Evolutionary conservation across 2,797 vertebrate genomes (phyloP).

Genomic region (Moxostoma hubbsi): DNA sequence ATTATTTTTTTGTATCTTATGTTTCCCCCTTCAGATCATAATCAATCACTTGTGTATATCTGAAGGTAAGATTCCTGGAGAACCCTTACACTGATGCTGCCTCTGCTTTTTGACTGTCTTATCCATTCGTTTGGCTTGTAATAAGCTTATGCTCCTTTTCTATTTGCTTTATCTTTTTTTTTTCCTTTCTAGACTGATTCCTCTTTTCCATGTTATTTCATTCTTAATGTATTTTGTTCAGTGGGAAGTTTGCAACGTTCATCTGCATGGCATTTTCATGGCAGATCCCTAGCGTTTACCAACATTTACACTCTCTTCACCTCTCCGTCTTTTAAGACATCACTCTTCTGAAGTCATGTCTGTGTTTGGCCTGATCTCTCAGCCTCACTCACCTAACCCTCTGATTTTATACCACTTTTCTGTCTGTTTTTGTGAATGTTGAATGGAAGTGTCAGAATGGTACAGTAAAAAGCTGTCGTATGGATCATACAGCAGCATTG

Average conservation of each 20-base stretch:
- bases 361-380: constrained; percentile 27
- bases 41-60: constrained; percentile 98
- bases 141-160: constrained; percentile 67
- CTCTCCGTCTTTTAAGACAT: not conserved
- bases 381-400: not conserved
- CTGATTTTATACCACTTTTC: constrained; percentile 7
- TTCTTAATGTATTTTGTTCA: constrained; percentile 63
- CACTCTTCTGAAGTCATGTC: not conserved
- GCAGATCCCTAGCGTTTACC: constrained; percentile 68
- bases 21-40: constrained; percentile 95
- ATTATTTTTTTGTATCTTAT: constrained; percentile 75
- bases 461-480: not conserved
- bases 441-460: constrained; percentile 7
- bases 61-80: constrained; percentile 95
- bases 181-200: constrained; percentile 75
- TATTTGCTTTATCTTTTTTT: constrained; percentile 51
- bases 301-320: not conserved
- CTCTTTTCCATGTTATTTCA: constrained; percentile 67
- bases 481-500: not conserved
- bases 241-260: constrained; percentile 47
- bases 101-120: constrained; percentile 63
- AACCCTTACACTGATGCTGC: constrained; percentile 61
- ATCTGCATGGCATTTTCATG: constrained; percentile 84
- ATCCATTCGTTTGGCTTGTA: constrained; percentile 72
- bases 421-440: constrained; percentile 28